phyloP scores from a whole-genome alignment of 1,140 invertebrate genomes.

The Saccostrea cuccullata region DNA sequence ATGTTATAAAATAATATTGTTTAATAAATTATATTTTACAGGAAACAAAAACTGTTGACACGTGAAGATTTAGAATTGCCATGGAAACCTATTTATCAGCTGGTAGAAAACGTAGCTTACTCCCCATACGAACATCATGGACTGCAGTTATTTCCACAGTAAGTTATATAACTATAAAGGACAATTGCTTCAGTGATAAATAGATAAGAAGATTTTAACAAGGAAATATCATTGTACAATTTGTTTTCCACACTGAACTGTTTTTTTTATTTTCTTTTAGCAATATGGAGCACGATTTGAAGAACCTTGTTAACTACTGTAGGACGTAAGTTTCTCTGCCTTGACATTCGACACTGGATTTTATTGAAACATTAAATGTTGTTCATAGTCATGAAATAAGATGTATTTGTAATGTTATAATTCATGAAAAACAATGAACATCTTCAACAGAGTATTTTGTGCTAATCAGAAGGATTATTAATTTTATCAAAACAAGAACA shows the following conservation, averaged over 20 bases:
- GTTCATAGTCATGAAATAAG: too few species aligned
- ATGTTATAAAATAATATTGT: too few species aligned
- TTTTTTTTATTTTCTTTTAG: conserved; percentile 67
- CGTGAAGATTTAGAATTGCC: conserved; percentile 89
- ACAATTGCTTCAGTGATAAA: neutral
- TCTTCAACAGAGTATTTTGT: too few species aligned
- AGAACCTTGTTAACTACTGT: conserved; percentile 73
- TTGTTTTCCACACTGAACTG: neutral
- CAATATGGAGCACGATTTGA: conserved; percentile 75
- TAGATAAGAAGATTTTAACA: neutral
- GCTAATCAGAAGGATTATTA: too few species aligned
- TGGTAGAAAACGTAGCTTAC: conserved; percentile 80
- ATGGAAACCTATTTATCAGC: conserved; percentile 92
- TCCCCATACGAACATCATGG: conserved; percentile 81
- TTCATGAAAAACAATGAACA: too few species aligned
- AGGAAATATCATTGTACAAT: too few species aligned
- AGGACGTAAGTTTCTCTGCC: conserved; percentile 79
- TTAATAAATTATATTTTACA: conserved; percentile 75
- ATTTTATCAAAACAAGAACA: too few species aligned
- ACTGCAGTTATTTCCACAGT: conserved; percentile 76
- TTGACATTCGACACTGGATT: neutral
- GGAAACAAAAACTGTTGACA: conserved; percentile 87
- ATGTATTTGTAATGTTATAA: too few species aligned
- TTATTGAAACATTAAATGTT: too few species aligned
- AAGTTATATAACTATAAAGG: neutral